Evolutionary conservation across 2,888 invertebrate species (phyloP), one percentile per base, ranked within the genome.

Genomic region (Cacoxenus indagator): DNA sequence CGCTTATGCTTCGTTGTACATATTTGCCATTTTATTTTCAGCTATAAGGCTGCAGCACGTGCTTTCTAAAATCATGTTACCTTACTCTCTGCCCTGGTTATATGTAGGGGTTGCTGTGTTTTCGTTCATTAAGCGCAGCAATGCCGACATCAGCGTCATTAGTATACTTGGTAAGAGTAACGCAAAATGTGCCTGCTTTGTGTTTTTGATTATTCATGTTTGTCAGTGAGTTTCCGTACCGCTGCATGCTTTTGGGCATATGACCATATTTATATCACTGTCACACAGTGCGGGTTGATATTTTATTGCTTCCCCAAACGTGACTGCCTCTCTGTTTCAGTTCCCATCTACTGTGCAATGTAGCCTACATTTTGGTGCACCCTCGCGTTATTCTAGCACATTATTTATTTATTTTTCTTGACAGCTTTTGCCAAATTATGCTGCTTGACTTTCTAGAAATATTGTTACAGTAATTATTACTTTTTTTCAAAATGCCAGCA

Each of bases 111-210:
- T 26, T 55, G 14, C 24, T n/a, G 11, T 8, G 79, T 81, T 76
- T 81, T 81, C 78, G 77, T 73, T 71, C 68, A 71, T 67, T 74
- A 69, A 66, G 57, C 68, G 37, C 69, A 68, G 69, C 57, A 65
- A 67, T 14, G 31, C 37, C 37, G 37, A 2, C 37, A 37, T 11
- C 51, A 54, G 24, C 51, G 51, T 54, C 6, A 54, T 54, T 14
- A 54, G 22, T 54, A 24, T 22, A 54, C 24, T 54, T 24, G 11
- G 9, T 14, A 37, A 37, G 37, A 8, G 14, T n/a, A n/a, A n/a
- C n/a, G n/a, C n/a, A 37, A 37, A 37, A 37, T 9, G 9, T 31
- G 9, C 4, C 5, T 31, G 31, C 9, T 11, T 37, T 11, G 14
- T 37, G 14, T 37, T 37, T 37, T 8, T 11, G 14, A 37, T 11